These are phyloP conservation scores for Ibidorhyncha struthersii DNA, from an alignment of 2,113 vertebrate species.

Conservation along the genomic window DNA sequence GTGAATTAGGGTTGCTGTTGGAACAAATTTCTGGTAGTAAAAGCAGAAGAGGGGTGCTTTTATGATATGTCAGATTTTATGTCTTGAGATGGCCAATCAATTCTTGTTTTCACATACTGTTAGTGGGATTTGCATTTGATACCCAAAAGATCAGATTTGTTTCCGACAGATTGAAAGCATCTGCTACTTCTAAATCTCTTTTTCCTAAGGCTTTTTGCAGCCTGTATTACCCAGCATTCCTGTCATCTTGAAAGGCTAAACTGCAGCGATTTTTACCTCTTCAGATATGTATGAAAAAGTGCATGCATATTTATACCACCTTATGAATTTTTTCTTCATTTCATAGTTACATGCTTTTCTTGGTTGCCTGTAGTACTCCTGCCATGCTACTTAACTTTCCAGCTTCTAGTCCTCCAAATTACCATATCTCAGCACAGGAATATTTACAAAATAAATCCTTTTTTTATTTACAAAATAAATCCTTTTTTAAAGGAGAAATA, in stretches of 20 bases:
- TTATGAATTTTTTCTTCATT: not conserved
- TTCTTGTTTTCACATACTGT: not conserved
- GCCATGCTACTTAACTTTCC: not conserved
- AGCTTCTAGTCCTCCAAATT: not conserved
- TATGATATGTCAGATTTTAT: not conserved
- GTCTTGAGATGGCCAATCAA: not conserved
- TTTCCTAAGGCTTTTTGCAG: not conserved
- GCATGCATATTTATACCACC: not conserved
- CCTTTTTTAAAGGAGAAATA: not conserved
- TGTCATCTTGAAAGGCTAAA: not conserved
- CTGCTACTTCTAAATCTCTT: not conserved
- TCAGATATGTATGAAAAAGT: not conserved
- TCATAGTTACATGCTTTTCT: not conserved
- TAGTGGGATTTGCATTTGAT: not conserved
- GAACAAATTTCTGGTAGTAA: not conserved
- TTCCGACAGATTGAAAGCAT: not conserved
- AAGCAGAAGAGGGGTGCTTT: not conserved
- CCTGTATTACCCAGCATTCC: not conserved
- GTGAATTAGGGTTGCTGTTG: not conserved
- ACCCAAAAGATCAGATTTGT: not conserved
- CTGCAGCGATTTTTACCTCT: not conserved
- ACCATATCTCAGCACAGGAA: not conserved
- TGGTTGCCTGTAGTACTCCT: not conserved
- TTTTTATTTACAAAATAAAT: not conserved
- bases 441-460: not conserved